Base-by-base conservation (phyloP, 2,888 invertebrate species). In the Oscheius sp. region DNA sequence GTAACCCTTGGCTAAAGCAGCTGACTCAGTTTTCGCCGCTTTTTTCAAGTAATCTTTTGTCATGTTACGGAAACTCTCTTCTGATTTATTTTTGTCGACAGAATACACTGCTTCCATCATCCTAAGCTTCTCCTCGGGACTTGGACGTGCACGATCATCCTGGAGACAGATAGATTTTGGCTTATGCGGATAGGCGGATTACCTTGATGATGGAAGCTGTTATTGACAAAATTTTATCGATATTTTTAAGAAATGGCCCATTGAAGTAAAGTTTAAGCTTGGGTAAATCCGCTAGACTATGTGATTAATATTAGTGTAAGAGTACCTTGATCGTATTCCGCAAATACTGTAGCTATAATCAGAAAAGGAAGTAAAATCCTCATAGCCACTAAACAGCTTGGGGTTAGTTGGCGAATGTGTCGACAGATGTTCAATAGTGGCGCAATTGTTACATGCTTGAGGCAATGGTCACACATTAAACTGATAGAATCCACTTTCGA, bases 1-100 rank as follows among this genome's bases (percentile, higher is more conserved):
- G 29, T 27, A 52, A 27, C 29, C 52, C 29, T 52, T 52, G 25
- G 52, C 52, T 25, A 52, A 29, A 29, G 52, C 52, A 23, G 52
- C 42, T 42, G 42, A 15, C 17, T 42, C 42, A 42, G 15, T n/a
- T 42, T 15, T 42, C 12, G 42, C 42, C 17, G 42, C 15, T 42
- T 42, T 52, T 25, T 52, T 52, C n/a, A 52, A 29, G n/a, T 27
- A 27, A 27, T 27, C 52, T 29, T 27, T 29, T 27, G 52, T 25
- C 27, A 27, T 27, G 25, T 52, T 52, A 12, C 27, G 52, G n/a
- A 52, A 52, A 25, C 29, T 17, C 4, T 15, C 52, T 52, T 25
- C 52, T 3, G 10, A 29, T 23, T 52, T 52, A 27, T 25, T 29
- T 25, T 25, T 27, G 12, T 52, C 52, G 4, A n/a, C 52, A 3